Conservation (phyloP, 2,113 vertebrate genomes). For the Platycercus adscitus region DNA sequence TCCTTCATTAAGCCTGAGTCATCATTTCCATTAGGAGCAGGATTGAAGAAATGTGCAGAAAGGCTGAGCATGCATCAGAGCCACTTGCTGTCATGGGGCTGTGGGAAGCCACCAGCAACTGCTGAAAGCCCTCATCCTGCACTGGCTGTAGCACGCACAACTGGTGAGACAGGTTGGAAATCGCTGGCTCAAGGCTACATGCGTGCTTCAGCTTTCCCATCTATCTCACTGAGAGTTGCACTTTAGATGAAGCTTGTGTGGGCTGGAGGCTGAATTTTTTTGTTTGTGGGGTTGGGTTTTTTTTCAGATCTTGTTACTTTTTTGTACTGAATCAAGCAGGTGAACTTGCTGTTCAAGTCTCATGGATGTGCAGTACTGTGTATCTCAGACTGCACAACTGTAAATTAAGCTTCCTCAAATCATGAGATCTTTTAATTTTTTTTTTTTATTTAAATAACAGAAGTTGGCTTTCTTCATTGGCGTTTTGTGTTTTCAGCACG, state of each 20-base stretch:
- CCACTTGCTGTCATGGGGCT: rapidly evolving
- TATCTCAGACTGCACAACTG: neutral
- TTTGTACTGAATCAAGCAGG: neutral
- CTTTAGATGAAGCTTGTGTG: neutral
- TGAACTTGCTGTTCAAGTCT: neutral
- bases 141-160: neutral
- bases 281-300: neutral
- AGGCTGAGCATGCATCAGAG: neutral
- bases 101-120: neutral
- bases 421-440: neutral
- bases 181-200: neutral
- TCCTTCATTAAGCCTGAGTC: neutral
- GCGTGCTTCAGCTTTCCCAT: neutral
- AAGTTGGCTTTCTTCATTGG: neutral
- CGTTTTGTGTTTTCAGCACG: neutral
- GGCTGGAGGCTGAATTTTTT: neutral
- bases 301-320: neutral
- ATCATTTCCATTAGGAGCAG: neutral
- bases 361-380: neutral
- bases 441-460: neutral
- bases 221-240: neutral
- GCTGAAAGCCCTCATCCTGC: neutral
- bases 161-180: neutral
- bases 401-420: neutral
- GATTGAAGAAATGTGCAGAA: neutral